Conservation (phyloP, 2,797 vertebrate species). For the Numenius phaeopus region DNA sequence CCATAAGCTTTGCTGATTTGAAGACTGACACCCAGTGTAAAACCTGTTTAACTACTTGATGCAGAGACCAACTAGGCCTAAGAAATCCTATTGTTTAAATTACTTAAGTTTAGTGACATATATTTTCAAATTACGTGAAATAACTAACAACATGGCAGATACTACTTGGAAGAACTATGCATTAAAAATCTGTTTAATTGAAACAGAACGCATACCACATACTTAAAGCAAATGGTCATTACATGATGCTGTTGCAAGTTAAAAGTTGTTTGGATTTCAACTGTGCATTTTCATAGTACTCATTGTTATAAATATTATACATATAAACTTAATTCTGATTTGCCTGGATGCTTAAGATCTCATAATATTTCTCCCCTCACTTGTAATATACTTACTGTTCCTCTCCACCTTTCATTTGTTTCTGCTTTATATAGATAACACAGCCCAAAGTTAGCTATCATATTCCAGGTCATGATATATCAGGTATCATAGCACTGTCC, state of each 20-base stretch:
- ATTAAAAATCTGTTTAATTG: not conserved
- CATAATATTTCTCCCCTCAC: not conserved
- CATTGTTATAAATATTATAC: not conserved
- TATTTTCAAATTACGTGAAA: not conserved
- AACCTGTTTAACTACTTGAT: not conserved
- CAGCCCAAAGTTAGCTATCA: not conserved
- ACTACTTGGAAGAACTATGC: not conserved
- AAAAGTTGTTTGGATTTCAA: not conserved
- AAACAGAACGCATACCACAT: not conserved
- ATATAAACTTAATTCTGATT: not conserved
- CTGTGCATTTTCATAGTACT: not conserved
- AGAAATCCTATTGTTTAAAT: not conserved
- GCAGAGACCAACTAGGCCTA: not conserved
- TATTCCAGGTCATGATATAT: not conserved
- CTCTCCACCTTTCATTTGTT: not conserved
- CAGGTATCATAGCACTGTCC: not conserved
- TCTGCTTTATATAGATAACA: not conserved
- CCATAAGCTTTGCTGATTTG: not conserved
- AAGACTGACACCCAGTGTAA: not conserved
- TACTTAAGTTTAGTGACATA: not conserved
- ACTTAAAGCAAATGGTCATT: not conserved
- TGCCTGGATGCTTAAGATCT: not conserved
- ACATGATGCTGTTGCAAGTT: not conserved
- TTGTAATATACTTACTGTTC: not conserved
- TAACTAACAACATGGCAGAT: not conserved